These are phyloP conservation scores for Halichoeres trimaculatus DNA, from an alignment of 2,113 vertebrate genomes.

Conservation along the genomic window DNA sequence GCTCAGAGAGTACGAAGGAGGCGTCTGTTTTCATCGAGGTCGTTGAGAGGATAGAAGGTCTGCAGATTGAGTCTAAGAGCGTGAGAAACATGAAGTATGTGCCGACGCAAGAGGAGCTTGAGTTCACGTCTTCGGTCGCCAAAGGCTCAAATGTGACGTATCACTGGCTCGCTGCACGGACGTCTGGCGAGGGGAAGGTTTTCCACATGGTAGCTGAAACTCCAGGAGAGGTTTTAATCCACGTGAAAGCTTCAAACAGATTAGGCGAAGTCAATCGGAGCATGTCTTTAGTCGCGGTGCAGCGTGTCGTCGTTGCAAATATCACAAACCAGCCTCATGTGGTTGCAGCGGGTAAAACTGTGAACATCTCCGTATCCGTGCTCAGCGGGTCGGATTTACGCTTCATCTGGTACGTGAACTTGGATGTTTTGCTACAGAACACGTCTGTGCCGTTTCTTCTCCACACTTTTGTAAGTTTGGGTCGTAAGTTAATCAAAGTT, in stretches of 20 bases:
- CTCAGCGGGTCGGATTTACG: constrained; percentile 75
- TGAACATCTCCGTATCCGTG: constrained; percentile 75
- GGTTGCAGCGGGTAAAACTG: constrained; percentile 59
- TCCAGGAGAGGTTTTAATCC: constrained; percentile 68
- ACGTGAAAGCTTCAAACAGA: constrained; percentile 76
- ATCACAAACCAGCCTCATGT: constrained; percentile 49
- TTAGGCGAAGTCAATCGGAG: constrained; percentile 61
- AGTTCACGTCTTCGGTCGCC: constrained; percentile 64
- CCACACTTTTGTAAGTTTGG: constrained; percentile 69
- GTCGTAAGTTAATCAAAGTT: constrained; percentile 66
- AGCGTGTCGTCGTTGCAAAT: constrained; percentile 59
- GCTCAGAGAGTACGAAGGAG: constrained; percentile 70
- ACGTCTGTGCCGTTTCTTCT: constrained; percentile 68
- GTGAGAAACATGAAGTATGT: constrained; percentile 68
- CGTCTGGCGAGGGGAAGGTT: constrained; percentile 38
- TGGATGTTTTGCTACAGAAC: constrained; percentile 26
- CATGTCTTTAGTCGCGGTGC: constrained; percentile 70
- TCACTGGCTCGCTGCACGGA: constrained; percentile 69
- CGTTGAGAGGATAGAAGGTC: constrained; percentile 76
- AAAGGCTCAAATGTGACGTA: constrained; percentile 82
- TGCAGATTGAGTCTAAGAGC: constrained; percentile 66
- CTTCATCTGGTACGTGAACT: constrained; percentile 76
- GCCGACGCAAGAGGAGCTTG: constrained; percentile 67
- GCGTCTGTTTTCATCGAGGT: constrained; percentile 70
- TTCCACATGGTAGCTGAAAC: constrained; percentile 65